Evolutionary conservation across 2,797 vertebrate species (phyloP).

Genomic region (Paratrypauchen microcephalus): DNA sequence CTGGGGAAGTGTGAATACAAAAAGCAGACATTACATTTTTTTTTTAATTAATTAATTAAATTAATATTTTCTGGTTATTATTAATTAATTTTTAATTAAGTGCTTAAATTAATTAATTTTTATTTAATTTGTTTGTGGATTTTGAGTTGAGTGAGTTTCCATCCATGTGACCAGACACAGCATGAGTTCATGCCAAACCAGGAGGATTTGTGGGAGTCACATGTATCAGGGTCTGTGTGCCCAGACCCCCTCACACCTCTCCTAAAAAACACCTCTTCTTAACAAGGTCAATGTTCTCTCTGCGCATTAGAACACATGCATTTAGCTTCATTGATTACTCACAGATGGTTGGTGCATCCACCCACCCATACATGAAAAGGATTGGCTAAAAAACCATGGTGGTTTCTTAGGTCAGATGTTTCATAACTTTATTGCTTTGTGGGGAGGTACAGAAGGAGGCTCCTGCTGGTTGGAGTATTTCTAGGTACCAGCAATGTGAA

Average conservation of each 20-base stretch:
- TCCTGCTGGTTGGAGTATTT: conserved; percentile 16
- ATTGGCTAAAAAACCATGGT: conserved; percentile 52
- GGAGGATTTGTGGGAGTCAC: conserved; percentile 45
- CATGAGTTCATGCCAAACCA: conserved; percentile 4
- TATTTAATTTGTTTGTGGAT: conserved; percentile 1
- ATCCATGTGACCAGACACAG: conserved; percentile 17
- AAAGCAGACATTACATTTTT: too few species aligned
- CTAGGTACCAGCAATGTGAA: conserved; percentile 27
- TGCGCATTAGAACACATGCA: conserved; percentile 13
- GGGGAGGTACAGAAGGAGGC: conserved; percentile 28
- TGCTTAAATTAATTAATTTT: too few species aligned
- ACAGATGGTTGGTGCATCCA: conserved; percentile 52
- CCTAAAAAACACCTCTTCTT: conserved; percentile 3
- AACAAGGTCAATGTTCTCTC: conserved; percentile 19
- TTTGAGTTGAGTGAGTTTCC: conserved; percentile 1
- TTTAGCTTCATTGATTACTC: conserved; percentile 45
- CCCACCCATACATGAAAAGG: conserved; percentile 50
- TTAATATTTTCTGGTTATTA: too few species aligned
- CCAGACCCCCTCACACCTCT: conserved; percentile 9
- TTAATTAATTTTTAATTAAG: too few species aligned
- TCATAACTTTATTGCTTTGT: conserved; percentile 23
- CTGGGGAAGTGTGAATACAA: too few species aligned
- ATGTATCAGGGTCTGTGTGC: conserved; percentile 19
- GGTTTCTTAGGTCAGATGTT: conserved; percentile 30
- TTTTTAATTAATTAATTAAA: too few species aligned